Percentiles rank a stretch among this genome's conserved stretches.
phyloP scores from a whole-genome alignment of 2,797 vertebrate genomes.

The Gila robusta region DNA sequence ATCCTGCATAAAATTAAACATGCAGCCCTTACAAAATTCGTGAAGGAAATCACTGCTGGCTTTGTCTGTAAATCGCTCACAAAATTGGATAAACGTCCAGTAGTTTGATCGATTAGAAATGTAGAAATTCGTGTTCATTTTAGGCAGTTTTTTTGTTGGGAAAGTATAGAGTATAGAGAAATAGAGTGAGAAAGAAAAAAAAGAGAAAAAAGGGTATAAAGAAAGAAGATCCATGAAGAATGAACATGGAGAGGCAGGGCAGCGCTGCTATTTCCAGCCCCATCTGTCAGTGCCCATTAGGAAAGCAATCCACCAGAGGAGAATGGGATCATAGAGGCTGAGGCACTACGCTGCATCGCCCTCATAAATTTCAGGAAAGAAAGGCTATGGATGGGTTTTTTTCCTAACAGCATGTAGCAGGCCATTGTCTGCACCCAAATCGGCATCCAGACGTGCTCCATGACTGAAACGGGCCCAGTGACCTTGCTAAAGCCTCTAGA shows the following conservation, averaged over 20 bases:
- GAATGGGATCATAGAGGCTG: slow-evolving; percentile 82
- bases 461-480: slow-evolving; percentile 75
- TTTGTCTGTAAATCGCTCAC: slow-evolving; percentile 20
- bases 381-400: slow-evolving; percentile 72
- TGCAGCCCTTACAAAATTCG: not conserved
- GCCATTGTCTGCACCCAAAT: slow-evolving; percentile 79
- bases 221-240: slow-evolving; percentile 50
- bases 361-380: slow-evolving; percentile 79
- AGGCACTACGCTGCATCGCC: slow-evolving; percentile 71
- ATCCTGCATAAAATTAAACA: not conserved
- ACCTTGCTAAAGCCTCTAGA: slow-evolving; percentile 79
- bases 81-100: not conserved
- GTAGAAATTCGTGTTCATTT: slow-evolving; percentile 46
- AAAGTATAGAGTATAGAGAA: not conserved
- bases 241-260: slow-evolving; percentile 24
- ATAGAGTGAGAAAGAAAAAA: slow-evolving; percentile 3
- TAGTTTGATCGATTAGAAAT: slow-evolving; percentile 38
- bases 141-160: not conserved
- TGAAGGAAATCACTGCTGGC: slow-evolving; percentile 50
- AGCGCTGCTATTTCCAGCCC: slow-evolving; percentile 77
- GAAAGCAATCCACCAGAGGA: slow-evolving; percentile 82
- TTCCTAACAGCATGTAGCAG: slow-evolving; percentile 77
- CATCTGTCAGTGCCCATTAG: slow-evolving; percentile 83
- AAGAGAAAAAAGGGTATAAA: slow-evolving; percentile 56
- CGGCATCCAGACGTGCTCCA: slow-evolving; percentile 75